phyloP scores from a whole-genome alignment of 2,888 invertebrate species.

The Criorhina ranunculi region DNA sequence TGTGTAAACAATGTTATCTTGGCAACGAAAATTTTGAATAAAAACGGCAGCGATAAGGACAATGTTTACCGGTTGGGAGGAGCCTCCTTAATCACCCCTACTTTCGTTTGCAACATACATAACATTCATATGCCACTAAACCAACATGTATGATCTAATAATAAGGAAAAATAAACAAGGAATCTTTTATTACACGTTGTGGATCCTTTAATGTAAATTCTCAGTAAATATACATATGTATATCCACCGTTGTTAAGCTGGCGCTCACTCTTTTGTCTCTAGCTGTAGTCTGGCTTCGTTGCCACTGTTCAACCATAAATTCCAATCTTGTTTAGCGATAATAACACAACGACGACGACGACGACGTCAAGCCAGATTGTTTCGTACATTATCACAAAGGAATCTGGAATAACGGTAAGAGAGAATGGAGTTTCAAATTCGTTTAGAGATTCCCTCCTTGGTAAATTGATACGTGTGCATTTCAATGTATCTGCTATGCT shows the following conservation, averaged over 20 bases:
- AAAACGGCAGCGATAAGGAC: slow-evolving; percentile 20
- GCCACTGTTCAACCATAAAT: slow-evolving; percentile 26
- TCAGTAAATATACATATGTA: neutral
- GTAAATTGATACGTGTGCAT: slow-evolving; percentile 24
- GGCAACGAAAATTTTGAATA: slow-evolving; percentile 51
- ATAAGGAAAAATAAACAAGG: slow-evolving; percentile 22
- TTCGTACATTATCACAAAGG: slow-evolving; percentile 17
- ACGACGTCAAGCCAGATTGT: slow-evolving; percentile 33
- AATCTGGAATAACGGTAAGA: slow-evolving; percentile 16
- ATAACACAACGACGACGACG: slow-evolving; percentile 14
- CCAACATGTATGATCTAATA: slow-evolving; percentile 19
- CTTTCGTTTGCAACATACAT: neutral
- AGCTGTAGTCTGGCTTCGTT: neutral
- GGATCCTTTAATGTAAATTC: neutral
- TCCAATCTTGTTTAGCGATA: slow-evolving; percentile 45
- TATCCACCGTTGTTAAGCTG: slow-evolving; percentile 3
- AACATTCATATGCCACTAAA: slow-evolving; percentile 1
- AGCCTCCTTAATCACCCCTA: slow-evolving; percentile 2
- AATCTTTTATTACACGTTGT: slow-evolving; percentile 22
- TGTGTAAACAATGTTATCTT: slow-evolving; percentile 17
- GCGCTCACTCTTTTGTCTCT: slow-evolving; percentile 13
- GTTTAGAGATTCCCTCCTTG: slow-evolving; percentile 13
- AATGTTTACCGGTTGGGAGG: neutral
- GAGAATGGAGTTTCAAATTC: slow-evolving; percentile 43
- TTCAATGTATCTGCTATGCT: slow-evolving; percentile 7